These are phyloP conservation scores for Cephalopachus bancanus DNA, from an alignment of 2,797 vertebrate species.

Conservation along the genomic window DNA sequence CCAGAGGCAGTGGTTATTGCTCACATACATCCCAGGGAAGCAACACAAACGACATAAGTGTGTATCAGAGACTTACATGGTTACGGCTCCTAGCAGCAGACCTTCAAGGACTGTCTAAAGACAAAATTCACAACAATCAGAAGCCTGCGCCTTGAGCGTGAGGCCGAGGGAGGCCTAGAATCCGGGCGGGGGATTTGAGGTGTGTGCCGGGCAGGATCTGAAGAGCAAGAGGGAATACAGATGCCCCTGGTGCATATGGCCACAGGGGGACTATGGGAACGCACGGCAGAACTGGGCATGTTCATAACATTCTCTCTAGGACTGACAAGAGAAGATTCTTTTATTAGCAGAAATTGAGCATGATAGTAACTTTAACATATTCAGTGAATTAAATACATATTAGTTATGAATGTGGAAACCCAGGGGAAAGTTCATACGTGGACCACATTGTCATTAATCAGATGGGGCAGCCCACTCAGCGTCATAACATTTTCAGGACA, in stretches of 20 bases:
- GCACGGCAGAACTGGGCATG: background rate
- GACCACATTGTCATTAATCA: background rate
- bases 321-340: background rate
- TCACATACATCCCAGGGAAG: background rate
- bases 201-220: background rate
- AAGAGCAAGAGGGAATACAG: background rate
- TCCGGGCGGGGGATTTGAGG: too few relatives aligned
- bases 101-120: slow-evolving; percentile 91
- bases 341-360: background rate
- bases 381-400: background rate
- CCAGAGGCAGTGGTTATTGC: slow-evolving; percentile 47
- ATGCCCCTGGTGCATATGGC: background rate
- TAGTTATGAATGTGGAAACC: background rate
- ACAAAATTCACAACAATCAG: slow-evolving; percentile 66
- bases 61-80: slow-evolving; percentile 89
- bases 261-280: background rate
- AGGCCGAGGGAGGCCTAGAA: background rate
- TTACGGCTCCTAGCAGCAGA: slow-evolving; percentile 91
- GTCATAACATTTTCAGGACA: background rate
- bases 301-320: background rate
- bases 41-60: background rate
- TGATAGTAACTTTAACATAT: background rate
- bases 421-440: background rate
- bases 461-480: background rate
- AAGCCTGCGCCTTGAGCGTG: background rate